phyloP scores from a whole-genome alignment of 2,888 invertebrate species.

The Meloe dianella region DNA sequence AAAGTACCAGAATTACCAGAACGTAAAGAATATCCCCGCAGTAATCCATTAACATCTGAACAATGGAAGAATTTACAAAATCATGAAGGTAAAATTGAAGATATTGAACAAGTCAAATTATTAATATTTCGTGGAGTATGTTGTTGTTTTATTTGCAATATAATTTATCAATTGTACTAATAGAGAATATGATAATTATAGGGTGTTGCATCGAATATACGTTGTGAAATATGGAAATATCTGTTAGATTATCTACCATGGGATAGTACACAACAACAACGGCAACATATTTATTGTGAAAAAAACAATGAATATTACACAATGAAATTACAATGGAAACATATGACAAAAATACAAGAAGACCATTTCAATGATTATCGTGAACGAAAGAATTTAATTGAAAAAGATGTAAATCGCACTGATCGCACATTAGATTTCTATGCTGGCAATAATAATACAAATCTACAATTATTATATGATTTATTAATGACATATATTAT shows the following conservation, averaged over 20 bases:
- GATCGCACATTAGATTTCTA: constrained; percentile 90
- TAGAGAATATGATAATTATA: constrained; percentile 50
- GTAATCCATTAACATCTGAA: constrained; percentile 73
- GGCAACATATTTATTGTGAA: constrained; percentile 71
- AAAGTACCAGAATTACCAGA: constrained; percentile 72
- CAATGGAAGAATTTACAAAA: constrained; percentile 86
- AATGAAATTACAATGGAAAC: constrained; percentile 97
- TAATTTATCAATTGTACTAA: neutral
- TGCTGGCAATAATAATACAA: constrained; percentile 92
- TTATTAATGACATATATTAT: constrained; percentile 98
- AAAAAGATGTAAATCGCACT: constrained; percentile 96
- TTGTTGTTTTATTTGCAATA: constrained; percentile 60
- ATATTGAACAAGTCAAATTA: constrained; percentile 79
- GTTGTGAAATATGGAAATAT: constrained; percentile 93
- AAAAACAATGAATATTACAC: constrained; percentile 87
- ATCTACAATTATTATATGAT: constrained; percentile 83
- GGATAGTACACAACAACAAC: constrained; percentile 76
- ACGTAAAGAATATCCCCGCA: constrained; percentile 72
- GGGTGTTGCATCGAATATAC: constrained; percentile 79
- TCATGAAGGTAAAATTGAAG: constrained; percentile 78
- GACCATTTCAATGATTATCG: constrained; percentile 84
- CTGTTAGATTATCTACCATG: constrained; percentile 88
- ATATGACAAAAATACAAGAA: constrained; percentile 87
- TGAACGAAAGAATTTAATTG: constrained; percentile 91
- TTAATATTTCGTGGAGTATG: constrained; percentile 86